These are phyloP conservation scores for Drosophila maculinotata DNA, from an alignment of 2,888 invertebrate genomes.

Conservation along the genomic window DNA sequence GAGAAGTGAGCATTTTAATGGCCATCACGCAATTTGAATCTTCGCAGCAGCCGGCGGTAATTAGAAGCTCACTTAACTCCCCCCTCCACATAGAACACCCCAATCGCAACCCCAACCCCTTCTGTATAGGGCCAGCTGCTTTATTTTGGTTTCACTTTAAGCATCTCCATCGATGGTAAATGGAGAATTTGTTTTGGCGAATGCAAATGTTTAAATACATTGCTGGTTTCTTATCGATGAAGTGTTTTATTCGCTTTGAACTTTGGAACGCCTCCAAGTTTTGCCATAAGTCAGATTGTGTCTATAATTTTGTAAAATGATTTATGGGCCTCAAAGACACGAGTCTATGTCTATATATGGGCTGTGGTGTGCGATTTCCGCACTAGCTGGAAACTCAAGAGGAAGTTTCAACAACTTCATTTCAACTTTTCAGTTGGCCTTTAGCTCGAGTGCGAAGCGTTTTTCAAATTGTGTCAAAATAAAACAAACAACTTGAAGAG, in stretches of 20 bases:
- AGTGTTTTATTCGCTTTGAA: constrained; percentile 48
- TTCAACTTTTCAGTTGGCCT: constrained; percentile 36
- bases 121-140: constrained; percentile 28
- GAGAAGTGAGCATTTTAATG: constrained; percentile 27
- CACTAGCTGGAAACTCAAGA: constrained; percentile 35
- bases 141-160: constrained; percentile 18
- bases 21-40: constrained; percentile 48
- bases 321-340: constrained; percentile 36
- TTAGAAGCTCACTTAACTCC: constrained; percentile 51
- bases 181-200: constrained; percentile 21
- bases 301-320: constrained; percentile 60
- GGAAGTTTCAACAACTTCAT: constrained; percentile 56
- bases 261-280: constrained; percentile 35
- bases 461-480: constrained; percentile 62
- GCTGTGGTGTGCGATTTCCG: constrained; percentile 27
- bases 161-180: neutral
- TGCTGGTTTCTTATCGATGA: constrained; percentile 18
- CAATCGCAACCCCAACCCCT: neutral
- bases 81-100: no score
- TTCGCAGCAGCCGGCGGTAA: constrained; percentile 55
- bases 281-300: constrained; percentile 41
- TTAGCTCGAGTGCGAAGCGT: constrained; percentile 31
- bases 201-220: constrained; percentile 13
- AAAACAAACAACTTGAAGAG: constrained; percentile 56
- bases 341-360: constrained; percentile 9